These are phyloP conservation scores for Neosilurus mollespiculum DNA, from an alignment of 2,797 vertebrate species.

Conservation along the genomic window DNA sequence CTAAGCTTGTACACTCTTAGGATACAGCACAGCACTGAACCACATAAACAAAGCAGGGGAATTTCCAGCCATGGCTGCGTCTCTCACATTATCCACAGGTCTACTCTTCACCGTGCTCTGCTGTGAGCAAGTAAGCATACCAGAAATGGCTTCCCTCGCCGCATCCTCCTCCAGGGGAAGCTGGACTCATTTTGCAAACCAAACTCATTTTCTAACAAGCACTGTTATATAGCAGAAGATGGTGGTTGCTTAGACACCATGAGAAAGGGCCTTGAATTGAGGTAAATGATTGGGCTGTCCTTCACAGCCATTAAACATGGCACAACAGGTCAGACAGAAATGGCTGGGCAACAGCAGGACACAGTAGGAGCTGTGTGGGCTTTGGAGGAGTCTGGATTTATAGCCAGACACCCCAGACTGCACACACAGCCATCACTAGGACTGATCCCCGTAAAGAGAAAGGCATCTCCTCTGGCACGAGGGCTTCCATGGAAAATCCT, in stretches of 20 bases:
- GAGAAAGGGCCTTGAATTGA: constrained; percentile 24
- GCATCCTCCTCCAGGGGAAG: constrained; percentile 46
- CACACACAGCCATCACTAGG: constrained; percentile 58
- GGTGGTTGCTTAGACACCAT: constrained; percentile 4
- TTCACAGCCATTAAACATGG: constrained; percentile 53
- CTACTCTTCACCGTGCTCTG: constrained; percentile 42
- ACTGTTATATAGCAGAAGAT: background rate
- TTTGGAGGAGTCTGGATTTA: constrained; percentile 69
- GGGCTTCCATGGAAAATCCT: constrained; percentile 66
- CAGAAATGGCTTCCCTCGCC: constrained; percentile 39
- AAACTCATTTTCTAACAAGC: constrained; percentile 32
- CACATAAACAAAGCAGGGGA: constrained; percentile 59
- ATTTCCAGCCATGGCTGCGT: constrained; percentile 60
- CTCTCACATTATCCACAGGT: constrained; percentile 52
- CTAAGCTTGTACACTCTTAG: constrained; percentile 48
- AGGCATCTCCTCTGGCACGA: constrained; percentile 62
- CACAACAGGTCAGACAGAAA: constrained; percentile 36
- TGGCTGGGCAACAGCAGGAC: constrained; percentile 29
- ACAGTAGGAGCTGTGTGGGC: constrained; percentile 48
- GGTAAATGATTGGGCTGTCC: constrained; percentile 44
- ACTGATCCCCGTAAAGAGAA: constrained; percentile 66
- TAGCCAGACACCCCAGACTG: constrained; percentile 63
- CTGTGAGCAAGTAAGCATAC: constrained; percentile 45
- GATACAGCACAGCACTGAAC: constrained; percentile 57
- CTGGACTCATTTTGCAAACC: constrained; percentile 49